Base-by-base conservation (phyloP, 1,140 invertebrate species). In the Meloidogyne floridensis region DNA sequence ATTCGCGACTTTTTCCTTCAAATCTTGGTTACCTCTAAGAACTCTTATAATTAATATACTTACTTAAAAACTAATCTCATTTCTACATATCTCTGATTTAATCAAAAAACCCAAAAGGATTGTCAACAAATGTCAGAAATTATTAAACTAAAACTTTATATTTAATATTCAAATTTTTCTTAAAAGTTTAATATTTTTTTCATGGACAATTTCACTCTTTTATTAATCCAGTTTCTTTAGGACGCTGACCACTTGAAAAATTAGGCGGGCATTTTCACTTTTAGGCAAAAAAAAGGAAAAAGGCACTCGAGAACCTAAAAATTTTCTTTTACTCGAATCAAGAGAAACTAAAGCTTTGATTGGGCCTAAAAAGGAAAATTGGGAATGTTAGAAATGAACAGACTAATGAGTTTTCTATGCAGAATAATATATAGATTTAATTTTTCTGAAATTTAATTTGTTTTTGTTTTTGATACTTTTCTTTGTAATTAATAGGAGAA, bases 221-320 rank as follows among this genome's bases (percentile, higher is more conserved):
- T 65, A 15, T 65, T 59, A 65, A 65, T 65, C 59, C 15, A 8
- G 15, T 65, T 65, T 65, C 56, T 59, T 59, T 65, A n/a, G 59
- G 59, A 65, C 59, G 59, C n/a, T 65, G n/a, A 65, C 59, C 59
- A 65, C 59, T 65, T 65, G 59, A 65, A 65, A 65, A 65, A 65
- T 65, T 65, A 65, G 56, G 4, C 8, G 59, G 59, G 56, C 13
- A 59, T 59, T 59, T 59, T 65, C 7, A 65, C 15, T 65, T 3
- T 65, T 65, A n/a, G 59, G 13, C 32, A 11, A 15, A 59, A 7
- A 65, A 65, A 65, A 65, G 59, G 59, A 65, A 65, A 65, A 65
- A 65, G 59, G 10, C n/a, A 65, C 59, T 65, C n/a, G n/a, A 65
- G n/a, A 65, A 65, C 59, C 56, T 13, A 13, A n/a, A 65, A 18